A percentile compares a stretch with the other conserved stretches of the same genome.
phyloP scores from a whole-genome alignment of 2,797 vertebrate genomes.

The Halcyon chelicuti region DNA sequence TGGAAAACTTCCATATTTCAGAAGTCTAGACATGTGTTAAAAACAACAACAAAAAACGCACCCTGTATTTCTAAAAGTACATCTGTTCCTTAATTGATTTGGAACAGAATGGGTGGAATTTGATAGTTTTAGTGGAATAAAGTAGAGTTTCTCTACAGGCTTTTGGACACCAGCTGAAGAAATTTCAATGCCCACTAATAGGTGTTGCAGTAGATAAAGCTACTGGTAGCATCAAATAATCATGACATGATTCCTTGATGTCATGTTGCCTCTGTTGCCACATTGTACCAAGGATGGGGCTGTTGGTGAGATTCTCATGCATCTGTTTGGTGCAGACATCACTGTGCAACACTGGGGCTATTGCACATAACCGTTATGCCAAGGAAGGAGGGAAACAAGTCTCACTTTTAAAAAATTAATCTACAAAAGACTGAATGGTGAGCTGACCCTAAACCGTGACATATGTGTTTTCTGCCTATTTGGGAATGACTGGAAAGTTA shows the following conservation, averaged over 20 bases:
- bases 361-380: not conserved
- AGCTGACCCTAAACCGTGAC: too few species aligned
- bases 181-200: not conserved
- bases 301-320: not conserved
- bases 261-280: not conserved
- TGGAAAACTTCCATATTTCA: not conserved
- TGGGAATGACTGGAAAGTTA: not conserved
- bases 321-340: not conserved
- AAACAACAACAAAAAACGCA: not conserved
- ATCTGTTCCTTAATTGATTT: not conserved
- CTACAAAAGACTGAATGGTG: not conserved
- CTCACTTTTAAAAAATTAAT: not conserved
- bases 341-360: too few species aligned
- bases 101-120: not conserved
- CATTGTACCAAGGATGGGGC: not conserved
- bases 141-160: not conserved
- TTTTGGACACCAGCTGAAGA: not conserved
- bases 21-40: not conserved
- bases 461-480: not conserved
- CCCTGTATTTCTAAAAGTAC: not conserved
- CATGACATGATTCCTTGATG: not conserved
- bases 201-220: not conserved
- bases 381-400: not conserved
- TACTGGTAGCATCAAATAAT: not conserved
- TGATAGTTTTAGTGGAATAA: not conserved